phyloP scores from a whole-genome alignment of 2,888 invertebrate species.

The Stictocephala bisonia region DNA sequence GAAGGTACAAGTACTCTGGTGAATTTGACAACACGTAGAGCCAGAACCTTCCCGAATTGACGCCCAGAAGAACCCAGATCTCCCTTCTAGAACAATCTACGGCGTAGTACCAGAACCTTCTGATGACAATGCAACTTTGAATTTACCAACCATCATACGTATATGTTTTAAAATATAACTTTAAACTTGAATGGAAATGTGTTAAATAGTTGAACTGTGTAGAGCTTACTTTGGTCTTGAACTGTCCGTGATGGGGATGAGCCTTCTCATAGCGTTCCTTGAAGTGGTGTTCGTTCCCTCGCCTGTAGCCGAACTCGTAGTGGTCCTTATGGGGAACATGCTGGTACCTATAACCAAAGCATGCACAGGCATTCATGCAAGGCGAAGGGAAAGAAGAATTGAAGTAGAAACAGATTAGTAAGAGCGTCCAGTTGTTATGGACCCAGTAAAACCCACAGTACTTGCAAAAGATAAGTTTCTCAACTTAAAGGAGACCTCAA shows the following conservation, averaged over 20 bases:
- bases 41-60: too few relatives aligned
- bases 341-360: conserved; percentile 67
- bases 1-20: too few relatives aligned
- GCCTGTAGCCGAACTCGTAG: conserved; percentile 77
- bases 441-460: background rate
- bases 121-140: too few relatives aligned
- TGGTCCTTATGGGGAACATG: conserved; percentile 76
- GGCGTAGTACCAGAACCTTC: too few relatives aligned
- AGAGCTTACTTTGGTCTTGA: conserved; percentile 79
- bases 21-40: too few relatives aligned
- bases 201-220: too few relatives aligned
- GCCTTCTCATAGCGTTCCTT: conserved; percentile 78
- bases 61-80: too few relatives aligned
- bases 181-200: background rate
- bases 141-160: too few relatives aligned
- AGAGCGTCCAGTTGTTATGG: too few relatives aligned
- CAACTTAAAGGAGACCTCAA: too few relatives aligned
- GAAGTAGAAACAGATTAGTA: background rate
- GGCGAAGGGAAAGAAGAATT: background rate
- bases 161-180: too few relatives aligned
- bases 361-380: conserved; percentile 33
- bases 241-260: conserved; percentile 74
- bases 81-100: too few relatives aligned
- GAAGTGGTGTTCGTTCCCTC: conserved; percentile 78
- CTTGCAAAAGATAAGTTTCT: background rate